Evolutionary conservation across 2,113 vertebrate genomes (phyloP).

Genomic region (Anser cygnoides): DNA sequence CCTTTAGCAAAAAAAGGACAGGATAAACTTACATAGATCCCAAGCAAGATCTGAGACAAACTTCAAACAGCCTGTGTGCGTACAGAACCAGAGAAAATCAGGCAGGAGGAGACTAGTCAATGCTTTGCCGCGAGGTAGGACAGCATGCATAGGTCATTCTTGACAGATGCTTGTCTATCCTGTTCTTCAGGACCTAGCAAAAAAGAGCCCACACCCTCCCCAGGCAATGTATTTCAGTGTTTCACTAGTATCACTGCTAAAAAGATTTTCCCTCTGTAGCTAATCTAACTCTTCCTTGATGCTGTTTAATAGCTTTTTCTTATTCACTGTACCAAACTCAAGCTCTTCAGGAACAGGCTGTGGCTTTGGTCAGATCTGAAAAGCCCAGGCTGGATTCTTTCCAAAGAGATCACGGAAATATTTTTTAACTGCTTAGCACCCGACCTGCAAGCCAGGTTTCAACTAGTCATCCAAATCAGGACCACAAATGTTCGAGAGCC

Average conservation of each 20-base stretch:
- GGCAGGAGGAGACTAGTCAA: background rate
- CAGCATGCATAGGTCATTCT: background rate
- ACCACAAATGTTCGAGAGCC: background rate
- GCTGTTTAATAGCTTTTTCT: background rate
- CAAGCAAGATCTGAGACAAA: slow-evolving; percentile 51
- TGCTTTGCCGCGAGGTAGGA: slow-evolving; percentile 41
- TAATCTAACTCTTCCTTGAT: background rate
- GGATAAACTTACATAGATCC: slow-evolving; percentile 28
- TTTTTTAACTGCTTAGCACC: background rate
- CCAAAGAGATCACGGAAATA: background rate
- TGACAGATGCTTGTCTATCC: slow-evolving; percentile 42
- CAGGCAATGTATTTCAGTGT: background rate
- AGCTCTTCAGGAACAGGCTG: background rate
- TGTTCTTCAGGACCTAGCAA: slow-evolving; percentile 28
- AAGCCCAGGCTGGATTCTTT: background rate
- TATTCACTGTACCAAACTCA: background rate
- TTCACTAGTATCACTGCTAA: background rate
- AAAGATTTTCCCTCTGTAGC: background rate
- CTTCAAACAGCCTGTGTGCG: slow-evolving; percentile 39
- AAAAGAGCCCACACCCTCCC: background rate
- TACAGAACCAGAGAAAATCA: slow-evolving; percentile 17
- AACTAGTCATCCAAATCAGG: background rate
- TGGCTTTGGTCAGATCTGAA: background rate
- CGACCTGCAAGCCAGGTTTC: background rate
- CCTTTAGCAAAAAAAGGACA: background rate